These are phyloP conservation scores for Leucophenga montana DNA, from an alignment of 2,888 invertebrate species.

Conservation along the genomic window DNA sequence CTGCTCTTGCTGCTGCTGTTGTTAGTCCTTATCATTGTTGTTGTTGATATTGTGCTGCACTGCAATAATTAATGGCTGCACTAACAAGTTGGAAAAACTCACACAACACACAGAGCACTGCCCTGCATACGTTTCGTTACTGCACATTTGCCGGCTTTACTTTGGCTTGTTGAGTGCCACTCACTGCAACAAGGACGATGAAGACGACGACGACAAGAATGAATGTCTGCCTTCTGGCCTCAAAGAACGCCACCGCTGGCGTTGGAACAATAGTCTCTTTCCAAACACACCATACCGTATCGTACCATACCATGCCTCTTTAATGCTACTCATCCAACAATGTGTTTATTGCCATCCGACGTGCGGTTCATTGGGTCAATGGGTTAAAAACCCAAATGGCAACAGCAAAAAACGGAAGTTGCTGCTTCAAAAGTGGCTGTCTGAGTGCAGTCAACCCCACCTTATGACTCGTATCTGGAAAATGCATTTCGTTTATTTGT, in stretches of 20 bases:
- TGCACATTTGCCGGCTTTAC: conserved; percentile 3
- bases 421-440: not conserved
- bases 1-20: no score
- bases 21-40: no score
- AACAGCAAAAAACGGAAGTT: conserved; percentile 17
- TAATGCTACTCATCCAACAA: not conserved
- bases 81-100: conserved; percentile 10
- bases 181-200: not conserved
- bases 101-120: no score
- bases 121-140: no score
- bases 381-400: conserved; percentile 28
- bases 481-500: conserved; percentile 12
- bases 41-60: not conserved
- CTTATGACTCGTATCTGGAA: not conserved
- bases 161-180: conserved; percentile 11
- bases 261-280: no score
- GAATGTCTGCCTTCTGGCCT: not conserved
- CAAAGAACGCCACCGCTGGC: not conserved
- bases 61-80: conserved; percentile 34
- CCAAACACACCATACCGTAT: no score
- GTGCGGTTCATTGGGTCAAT: conserved; percentile 32
- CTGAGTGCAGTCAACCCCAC: not conserved
- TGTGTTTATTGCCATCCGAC: conserved; percentile 24
- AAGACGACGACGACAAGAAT: no score
- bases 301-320: no score